Evolutionary conservation across 2,113 vertebrate genomes (phyloP), one percentile per base, ranked within the genome.

Genomic region (Lepisosteus oculatus): DNA sequence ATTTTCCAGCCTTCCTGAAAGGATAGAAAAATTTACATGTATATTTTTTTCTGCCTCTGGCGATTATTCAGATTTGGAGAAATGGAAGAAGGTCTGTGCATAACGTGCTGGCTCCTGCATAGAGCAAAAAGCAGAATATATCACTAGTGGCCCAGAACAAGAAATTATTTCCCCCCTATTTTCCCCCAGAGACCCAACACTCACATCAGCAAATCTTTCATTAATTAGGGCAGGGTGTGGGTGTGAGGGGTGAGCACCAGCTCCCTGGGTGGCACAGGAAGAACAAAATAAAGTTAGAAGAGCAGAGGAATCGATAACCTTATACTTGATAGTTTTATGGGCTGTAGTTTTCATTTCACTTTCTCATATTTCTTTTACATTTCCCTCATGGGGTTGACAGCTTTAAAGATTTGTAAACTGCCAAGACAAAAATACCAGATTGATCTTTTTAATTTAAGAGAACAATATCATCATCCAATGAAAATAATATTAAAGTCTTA

Each of bases 391-490:
- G 13, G 8, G 43, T 43, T 67, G n/a, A 15, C 43, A n/a, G 14
- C 65, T 67, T 67, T 67, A n/a, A 67, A 67, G 43, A 67, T 51
- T n/a, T 47, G 65, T 47, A 47, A 65, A 42, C 6, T 11, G 13
- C 13, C 5, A 66, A 8, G 65, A 67, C 44, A 44, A 42, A 12
- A n/a, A n/a, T 14, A 41, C n/a, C 15, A 41, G 17, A 55, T 54
- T 67, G 43, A 9, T 67, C 17, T 29, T 55, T 66, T 44, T 47
- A 67, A 67, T 13, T 51, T 5, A n/a, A 67, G 43, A 8, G 65
- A 17, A 15, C 12, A 51, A 51, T 17, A 15, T 55, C 14, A 44
- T 66, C 64, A 45, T 0, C 13, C 65, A 68, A 68, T 56, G 11
- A 67, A 43, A 68, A 55, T 6, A n/a, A 8, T 15, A 68, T 12